Evolutionary conservation across 2,113 vertebrate genomes (phyloP).

Genomic region (human (Homo sapiens)): DNA sequence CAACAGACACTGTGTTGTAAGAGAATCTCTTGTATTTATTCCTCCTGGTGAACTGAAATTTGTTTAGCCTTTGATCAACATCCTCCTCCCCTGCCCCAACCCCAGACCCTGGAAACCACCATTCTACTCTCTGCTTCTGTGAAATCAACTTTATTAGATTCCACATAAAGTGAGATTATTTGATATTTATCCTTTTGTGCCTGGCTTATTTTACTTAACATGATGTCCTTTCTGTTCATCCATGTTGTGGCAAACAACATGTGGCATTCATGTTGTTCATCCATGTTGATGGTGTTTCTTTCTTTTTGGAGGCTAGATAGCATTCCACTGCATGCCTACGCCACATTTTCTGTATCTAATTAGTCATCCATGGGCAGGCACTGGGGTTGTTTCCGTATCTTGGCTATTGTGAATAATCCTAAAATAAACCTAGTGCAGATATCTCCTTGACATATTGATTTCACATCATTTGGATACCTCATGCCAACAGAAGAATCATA

Average conservation of each 20-base stretch:
- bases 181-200: too few species aligned
- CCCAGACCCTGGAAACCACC: not conserved
- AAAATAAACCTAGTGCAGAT: not conserved
- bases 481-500: too few species aligned
- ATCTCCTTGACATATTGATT: fast-evolving
- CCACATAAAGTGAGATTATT: not conserved
- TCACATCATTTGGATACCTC: too few species aligned
- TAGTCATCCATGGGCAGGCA: not conserved
- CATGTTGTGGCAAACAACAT: too few species aligned
- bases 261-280: too few species aligned
- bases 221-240: not conserved
- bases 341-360: not conserved
- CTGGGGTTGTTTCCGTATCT: too few species aligned
- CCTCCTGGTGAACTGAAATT: not conserved
- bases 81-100: not conserved
- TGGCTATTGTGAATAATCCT: not conserved
- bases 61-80: not conserved
- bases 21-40: not conserved
- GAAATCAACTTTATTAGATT: not conserved
- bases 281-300: too few species aligned
- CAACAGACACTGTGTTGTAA: not conserved
- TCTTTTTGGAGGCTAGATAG: too few species aligned
- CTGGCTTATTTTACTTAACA: not conserved
- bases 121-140: not conserved
- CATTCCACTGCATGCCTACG: fast-evolving